These are phyloP conservation scores for Ara ararauna DNA, from an alignment of 2,797 vertebrate species.

Conservation along the genomic window DNA sequence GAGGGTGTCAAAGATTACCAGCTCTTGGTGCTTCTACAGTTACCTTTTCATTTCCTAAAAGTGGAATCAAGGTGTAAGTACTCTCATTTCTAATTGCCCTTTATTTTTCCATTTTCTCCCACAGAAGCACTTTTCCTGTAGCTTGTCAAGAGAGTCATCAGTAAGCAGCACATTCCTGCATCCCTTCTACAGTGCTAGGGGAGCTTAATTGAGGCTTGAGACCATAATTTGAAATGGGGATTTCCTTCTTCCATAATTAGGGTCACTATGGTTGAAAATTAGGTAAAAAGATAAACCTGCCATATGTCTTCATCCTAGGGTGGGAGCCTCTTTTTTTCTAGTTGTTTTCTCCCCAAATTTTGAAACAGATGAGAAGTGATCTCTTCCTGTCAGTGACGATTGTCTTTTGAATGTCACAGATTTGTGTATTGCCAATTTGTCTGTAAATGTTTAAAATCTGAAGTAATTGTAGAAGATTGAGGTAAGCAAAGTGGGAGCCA, in stretches of 20 bases:
- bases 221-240: not conserved
- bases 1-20: slow-evolving; percentile 48
- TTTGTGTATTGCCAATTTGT: not conserved
- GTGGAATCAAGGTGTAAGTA: not conserved
- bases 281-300: not conserved
- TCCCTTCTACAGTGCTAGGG: not conserved
- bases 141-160: not conserved
- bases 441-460: not conserved
- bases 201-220: not conserved
- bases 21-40: not conserved
- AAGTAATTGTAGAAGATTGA: not conserved
- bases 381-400: not conserved
- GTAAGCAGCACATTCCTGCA: not conserved
- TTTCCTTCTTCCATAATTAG: not conserved
- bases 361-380: not conserved
- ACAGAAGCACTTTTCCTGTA: not conserved
- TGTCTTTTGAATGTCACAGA: not conserved
- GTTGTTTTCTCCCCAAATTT: not conserved
- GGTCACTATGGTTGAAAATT: not conserved
- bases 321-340: not conserved
- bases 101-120: not conserved
- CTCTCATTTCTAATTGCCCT: not conserved
- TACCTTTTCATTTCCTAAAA: slow-evolving; percentile 37
- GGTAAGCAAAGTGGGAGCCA: not conserved
- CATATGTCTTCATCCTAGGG: not conserved